Evolutionary conservation across 1,140 invertebrate genomes (phyloP).

Genomic region (Sarcophaga peregrina): DNA sequence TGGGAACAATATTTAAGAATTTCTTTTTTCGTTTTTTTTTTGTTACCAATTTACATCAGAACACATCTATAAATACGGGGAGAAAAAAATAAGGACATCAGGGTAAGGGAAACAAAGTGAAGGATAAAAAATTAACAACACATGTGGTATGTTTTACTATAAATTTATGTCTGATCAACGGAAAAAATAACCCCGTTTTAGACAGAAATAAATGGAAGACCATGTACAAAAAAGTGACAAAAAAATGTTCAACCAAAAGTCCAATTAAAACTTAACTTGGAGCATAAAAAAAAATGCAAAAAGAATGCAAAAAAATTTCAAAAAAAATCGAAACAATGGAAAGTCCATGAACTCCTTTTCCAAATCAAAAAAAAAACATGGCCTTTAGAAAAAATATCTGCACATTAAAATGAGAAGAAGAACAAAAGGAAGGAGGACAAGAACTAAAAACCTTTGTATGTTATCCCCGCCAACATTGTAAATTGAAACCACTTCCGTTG

Average conservation of each 20-base stretch:
- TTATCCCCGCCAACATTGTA: constrained; percentile 13
- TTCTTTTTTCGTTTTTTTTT: not conserved
- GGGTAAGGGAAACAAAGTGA: too few relatives aligned
- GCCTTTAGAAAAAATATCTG: not conserved
- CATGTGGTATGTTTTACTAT: not conserved
- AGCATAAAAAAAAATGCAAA: constrained; percentile 61
- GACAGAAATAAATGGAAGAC: not conserved
- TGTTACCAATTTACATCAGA: not conserved
- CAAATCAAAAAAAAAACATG: not conserved
- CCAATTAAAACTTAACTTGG: constrained; percentile 64
- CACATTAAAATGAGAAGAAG: not conserved
- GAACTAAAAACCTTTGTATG: not conserved
- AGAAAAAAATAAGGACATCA: not conserved
- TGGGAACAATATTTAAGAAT: not conserved
- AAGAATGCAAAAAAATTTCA: constrained; percentile 43
- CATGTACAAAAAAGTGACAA: not conserved
- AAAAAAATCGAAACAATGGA: constrained; percentile 6
- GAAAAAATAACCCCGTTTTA: not conserved
- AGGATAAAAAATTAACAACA: constrained; percentile 11
- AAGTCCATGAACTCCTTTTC: not conserved
- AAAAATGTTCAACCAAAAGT: constrained; percentile 52
- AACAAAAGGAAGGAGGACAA: not conserved
- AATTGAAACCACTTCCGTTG: constrained; percentile 11
- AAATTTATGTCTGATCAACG: not conserved
- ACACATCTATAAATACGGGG: not conserved